Conservation (phyloP, 2,113 vertebrate species). For the Myodes glareolus region DNA sequence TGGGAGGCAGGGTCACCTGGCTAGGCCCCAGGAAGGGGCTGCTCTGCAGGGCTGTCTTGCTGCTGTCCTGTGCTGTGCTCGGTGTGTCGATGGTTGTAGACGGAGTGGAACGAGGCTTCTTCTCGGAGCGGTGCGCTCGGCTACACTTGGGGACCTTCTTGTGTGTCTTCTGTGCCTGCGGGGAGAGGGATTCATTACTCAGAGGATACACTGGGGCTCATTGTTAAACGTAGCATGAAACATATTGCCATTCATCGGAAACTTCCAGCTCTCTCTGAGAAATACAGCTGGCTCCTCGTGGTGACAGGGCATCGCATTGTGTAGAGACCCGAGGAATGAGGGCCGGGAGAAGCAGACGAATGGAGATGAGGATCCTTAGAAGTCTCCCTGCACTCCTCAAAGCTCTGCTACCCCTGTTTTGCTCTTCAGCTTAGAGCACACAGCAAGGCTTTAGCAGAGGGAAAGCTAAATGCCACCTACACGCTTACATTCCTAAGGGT, state of each 20-base stretch:
- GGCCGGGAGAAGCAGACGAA: neutral
- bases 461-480: neutral
- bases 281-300: neutral
- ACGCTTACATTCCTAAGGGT: neutral
- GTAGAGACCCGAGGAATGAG: neutral
- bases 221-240: neutral
- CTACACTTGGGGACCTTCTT: slow-evolving; percentile 82
- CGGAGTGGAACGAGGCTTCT: slow-evolving; percentile 65
- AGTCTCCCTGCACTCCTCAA: neutral
- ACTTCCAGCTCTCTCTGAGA: neutral
- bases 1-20: slow-evolving; percentile 70
- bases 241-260: neutral
- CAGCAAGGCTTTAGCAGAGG: neutral
- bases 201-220: neutral
- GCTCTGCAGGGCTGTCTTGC: slow-evolving; percentile 66
- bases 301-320: fast-evolving
- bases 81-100: slow-evolving; percentile 68
- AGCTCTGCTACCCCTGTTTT: neutral
- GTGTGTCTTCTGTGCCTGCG: slow-evolving; percentile 87
- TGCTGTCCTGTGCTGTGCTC: slow-evolving; percentile 50
- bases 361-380: neutral
- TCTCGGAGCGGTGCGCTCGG: slow-evolving; percentile 73
- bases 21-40: slow-evolving; percentile 27
- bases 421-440: neutral
- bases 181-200: slow-evolving; percentile 76